Conservation (phyloP, 2,797 vertebrate genomes). For the Coregonus suidteri region DNA sequence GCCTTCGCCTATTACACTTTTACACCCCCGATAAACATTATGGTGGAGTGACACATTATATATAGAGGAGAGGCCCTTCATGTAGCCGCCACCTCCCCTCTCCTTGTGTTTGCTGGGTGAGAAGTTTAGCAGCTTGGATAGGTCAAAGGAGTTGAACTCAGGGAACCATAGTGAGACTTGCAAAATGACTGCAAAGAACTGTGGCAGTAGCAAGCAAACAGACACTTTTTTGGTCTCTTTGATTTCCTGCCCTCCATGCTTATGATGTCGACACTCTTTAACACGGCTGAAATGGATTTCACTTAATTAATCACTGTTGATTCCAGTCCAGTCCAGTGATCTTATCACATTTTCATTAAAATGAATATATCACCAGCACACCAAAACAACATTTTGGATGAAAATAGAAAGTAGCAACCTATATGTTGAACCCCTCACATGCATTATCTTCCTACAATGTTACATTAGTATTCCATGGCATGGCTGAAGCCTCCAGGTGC, state of each 20-base stretch:
- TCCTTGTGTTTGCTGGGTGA: conserved; percentile 40
- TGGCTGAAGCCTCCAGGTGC: not conserved
- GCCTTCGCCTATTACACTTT: conserved; percentile 66
- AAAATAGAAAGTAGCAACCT: not conserved
- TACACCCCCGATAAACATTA: conserved; percentile 72
- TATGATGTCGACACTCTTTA: too few relatives aligned
- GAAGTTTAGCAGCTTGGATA: conserved; percentile 41
- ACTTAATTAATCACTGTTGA: not conserved
- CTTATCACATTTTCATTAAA: not conserved
- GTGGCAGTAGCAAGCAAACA: too few relatives aligned
- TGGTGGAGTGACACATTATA: conserved; percentile 65
- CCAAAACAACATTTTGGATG: not conserved
- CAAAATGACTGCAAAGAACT: not conserved
- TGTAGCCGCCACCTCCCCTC: conserved; percentile 42
- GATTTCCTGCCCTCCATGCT: too few relatives aligned
- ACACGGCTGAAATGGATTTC: not conserved
- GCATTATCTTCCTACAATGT: not conserved
- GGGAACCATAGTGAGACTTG: conserved; percentile 21
- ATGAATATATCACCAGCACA: not conserved
- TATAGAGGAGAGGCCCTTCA: conserved; percentile 34
- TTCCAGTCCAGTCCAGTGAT: not conserved
- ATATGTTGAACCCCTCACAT: not conserved
- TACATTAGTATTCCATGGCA: not conserved
- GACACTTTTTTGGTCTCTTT: too few relatives aligned
- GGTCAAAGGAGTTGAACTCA: conserved; percentile 56